Base-by-base conservation (phyloP, 2,113 vertebrate genomes). In the Zosterops hypoxanthus region DNA sequence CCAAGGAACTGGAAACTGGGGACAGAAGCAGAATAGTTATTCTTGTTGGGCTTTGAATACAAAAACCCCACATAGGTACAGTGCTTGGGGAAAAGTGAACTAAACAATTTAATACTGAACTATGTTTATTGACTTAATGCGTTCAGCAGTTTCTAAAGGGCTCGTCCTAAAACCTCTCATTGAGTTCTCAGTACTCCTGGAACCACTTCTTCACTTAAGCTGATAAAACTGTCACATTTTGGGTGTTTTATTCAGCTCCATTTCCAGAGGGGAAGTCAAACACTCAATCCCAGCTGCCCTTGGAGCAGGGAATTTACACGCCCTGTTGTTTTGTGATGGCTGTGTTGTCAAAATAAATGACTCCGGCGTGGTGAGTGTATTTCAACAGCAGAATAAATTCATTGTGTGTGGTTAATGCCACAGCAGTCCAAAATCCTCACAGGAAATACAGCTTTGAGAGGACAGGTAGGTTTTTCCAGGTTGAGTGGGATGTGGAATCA, bases 311-410 rank as follows among this genome's bases (percentile, higher is more conserved):
- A 86, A 61, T 53, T 92, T 86, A 65, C 76, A 94, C 5, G 36
- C 66, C 72, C 91, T 68, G 82, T 68, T 93, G 96, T 91, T 93
- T 83, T 95, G 53, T 53, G 79, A 79, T 86, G 66, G 39, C 61
- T 82, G 42, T 63, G 53, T 69, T 93, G 79, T 82, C 89, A 90
- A 65, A 95, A 94, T 77, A 95, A 95, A 85, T 72, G 34, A 68
- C 61, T 88, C 44, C 44, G 49, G 56, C 20, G 0, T 17, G 78
- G 71, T 22, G 91, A 86, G 61, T 21, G n/a, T 69, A 82, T 86
- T 88, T 93, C 88, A 86, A 64, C 76, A 28, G 25, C 14, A 8
- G 66, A 64, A 75, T 72, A 73, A 90, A 88, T 88, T 59, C 44
- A 20, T 64, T 76, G 66, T 20, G 23, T 46, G 56, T 9, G 61